phyloP scores from a whole-genome alignment of 2,113 vertebrate species.

The Ochotona curzoniae region DNA sequence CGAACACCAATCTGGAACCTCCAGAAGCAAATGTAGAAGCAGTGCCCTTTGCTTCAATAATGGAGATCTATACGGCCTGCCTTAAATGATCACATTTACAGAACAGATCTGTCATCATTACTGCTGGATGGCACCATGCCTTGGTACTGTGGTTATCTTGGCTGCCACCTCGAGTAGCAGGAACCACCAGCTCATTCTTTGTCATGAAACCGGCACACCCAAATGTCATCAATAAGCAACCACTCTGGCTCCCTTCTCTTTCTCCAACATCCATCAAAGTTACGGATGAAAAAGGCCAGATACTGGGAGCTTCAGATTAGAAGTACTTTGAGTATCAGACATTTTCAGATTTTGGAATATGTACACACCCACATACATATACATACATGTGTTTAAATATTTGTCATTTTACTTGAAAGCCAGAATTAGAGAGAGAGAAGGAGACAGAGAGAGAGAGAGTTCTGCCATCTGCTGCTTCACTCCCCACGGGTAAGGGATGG shows the following conservation, averaged over 20 bases:
- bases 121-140: background rate
- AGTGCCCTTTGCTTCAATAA: background rate
- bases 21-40: conserved; percentile 13
- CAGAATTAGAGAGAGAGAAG: no score
- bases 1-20: conserved; percentile 65
- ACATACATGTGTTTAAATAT: no score
- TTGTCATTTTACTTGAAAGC: no score
- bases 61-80: background rate
- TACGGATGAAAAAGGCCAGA: background rate
- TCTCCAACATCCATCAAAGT: background rate
- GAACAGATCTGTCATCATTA: background rate
- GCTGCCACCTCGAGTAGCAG: background rate
- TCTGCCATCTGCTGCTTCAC: no score
- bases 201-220: background rate
- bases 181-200: background rate
- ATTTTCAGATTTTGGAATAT: no score
- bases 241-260: background rate
- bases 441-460: no score
- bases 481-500: no score
- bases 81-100: background rate
- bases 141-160: background rate
- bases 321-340: no score
- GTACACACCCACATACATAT: no score
- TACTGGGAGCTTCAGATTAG: no score
- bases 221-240: background rate